Evolutionary conservation across 2,888 invertebrate species (phyloP), one percentile per base, ranked within the genome.

Genomic region (Coelopa pilipes): DNA sequence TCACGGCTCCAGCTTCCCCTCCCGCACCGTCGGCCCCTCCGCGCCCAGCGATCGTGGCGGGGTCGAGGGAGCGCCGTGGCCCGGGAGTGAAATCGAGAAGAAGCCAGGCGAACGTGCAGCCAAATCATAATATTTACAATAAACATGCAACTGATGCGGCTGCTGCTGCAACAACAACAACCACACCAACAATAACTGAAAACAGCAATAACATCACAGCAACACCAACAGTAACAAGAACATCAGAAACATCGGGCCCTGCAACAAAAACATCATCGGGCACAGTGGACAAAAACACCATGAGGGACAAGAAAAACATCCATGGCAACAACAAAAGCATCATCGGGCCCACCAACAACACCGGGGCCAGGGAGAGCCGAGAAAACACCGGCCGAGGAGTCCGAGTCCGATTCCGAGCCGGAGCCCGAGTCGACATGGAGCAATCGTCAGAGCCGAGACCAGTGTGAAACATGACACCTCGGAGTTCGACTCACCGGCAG

Each of bases 401-500:
- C 7, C 34, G 34, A 34, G 34, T 34, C 7, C 34, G 34, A 34
- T 4, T 34, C 34, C 4, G 34, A 34, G 34, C 7, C 17, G 46
- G 34, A 34, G 7, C 7, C 34, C 4, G 34, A 34, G 34, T 34
- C 17, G 46, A 50, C 66, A 21, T 21, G 19, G 34, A 60, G 60
- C 70, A 70, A 60, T 60, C 70, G 70, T 70, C 70, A 59, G 70
- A 17, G 60, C 34, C 59, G 24, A 70, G 59, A 19, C 59, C 59
- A 34, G 70, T 70, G 70, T 70, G 70, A 70, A 70, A 70, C 62
- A 49, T 63, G 70, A 70, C 70, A 70, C 70, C 63, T 63, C 53
- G 10, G n/a, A 76, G 73, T 77, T 68, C 53, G 68, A 53, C n/a
- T 53, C 53, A 53, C 53, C 34, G 34, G 2, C 34, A 34, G 34